Evolutionary conservation across 2,888 invertebrate species (phyloP).

Genomic region (Dynastes grantii): DNA sequence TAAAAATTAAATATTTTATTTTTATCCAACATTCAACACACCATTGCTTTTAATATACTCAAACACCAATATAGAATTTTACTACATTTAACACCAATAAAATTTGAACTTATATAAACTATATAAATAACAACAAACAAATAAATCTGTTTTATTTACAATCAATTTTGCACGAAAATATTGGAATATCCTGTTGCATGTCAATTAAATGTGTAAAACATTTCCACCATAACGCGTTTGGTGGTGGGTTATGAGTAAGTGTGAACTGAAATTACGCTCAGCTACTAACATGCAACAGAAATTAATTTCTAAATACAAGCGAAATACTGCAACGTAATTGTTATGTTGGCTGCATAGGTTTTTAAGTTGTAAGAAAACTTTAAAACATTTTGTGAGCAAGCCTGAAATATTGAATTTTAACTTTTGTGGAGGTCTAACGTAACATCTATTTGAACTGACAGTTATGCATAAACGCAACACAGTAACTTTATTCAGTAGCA

Average conservation of each 20-base stretch:
- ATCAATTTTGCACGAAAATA: slow-evolving; percentile 6
- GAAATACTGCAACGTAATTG: neutral
- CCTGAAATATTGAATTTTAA: too few relatives aligned
- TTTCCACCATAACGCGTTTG: neutral
- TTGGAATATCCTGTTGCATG: slow-evolving; percentile 29
- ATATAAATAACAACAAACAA: neutral
- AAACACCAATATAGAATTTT: slow-evolving; percentile 18
- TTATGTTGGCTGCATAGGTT: too few relatives aligned
- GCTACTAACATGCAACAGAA: slow-evolving; percentile 33
- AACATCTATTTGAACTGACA: too few relatives aligned
- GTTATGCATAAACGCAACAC: too few relatives aligned
- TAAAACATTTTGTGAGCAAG: too few relatives aligned
- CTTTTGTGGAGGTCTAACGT: too few relatives aligned
- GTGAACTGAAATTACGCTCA: neutral
- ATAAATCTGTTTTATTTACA: neutral
- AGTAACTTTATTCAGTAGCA: too few relatives aligned
- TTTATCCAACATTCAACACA: slow-evolving; percentile 7
- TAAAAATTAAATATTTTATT: neutral
- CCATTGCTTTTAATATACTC: neutral
- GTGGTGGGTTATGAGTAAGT: neutral
- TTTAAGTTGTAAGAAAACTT: too few relatives aligned
- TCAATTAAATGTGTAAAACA: neutral
- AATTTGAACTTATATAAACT: slow-evolving; percentile 12
- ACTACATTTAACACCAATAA: slow-evolving; percentile 24
- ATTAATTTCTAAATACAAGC: neutral